Conservation (phyloP, 2,888 invertebrate genomes). For the Parnassius glacialis region DNA sequence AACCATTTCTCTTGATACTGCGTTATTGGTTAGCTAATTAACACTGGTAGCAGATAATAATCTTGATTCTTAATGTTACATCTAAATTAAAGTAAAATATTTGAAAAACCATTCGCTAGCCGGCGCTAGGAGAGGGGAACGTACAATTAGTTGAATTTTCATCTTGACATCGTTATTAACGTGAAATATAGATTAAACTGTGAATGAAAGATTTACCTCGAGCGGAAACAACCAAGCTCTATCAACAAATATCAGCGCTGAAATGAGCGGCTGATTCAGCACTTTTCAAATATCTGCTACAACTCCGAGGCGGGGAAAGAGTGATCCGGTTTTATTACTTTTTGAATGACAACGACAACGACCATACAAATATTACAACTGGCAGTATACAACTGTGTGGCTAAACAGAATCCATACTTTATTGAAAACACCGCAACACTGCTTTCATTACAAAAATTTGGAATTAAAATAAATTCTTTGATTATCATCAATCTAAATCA, state of each 20-base stretch:
- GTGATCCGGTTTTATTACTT: constrained; percentile 25
- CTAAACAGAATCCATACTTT: too few species aligned
- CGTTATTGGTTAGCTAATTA: constrained; percentile 17
- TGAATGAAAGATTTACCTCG: neutral
- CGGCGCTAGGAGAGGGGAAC: neutral
- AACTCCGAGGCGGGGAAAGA: constrained; percentile 12
- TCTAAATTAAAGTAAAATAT: neutral
- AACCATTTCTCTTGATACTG: constrained; percentile 17
- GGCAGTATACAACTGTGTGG: too few species aligned
- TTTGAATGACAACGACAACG: constrained; percentile 19
- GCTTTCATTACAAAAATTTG: too few species aligned
- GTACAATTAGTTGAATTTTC: constrained; percentile 40
- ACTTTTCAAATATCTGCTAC: constrained; percentile 19
- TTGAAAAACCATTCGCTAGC: constrained; percentile 3
- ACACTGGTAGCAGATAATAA: neutral
- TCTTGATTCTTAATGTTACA: neutral
- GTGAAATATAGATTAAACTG: neutral
- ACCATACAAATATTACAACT: too few species aligned
- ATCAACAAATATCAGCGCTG: constrained; percentile 16
- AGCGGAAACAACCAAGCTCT: constrained; percentile 4
- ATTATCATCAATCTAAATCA: too few species aligned
- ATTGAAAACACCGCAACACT: too few species aligned
- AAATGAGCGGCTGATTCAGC: constrained; percentile 21
- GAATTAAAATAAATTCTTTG: too few species aligned
- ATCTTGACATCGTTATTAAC: neutral